A percentile compares a stretch with the other conserved stretches of the same genome.
These are phyloP conservation scores for Cyclura pinguis DNA, from an alignment of 2,797 vertebrate genomes.

Conservation along the genomic window DNA sequence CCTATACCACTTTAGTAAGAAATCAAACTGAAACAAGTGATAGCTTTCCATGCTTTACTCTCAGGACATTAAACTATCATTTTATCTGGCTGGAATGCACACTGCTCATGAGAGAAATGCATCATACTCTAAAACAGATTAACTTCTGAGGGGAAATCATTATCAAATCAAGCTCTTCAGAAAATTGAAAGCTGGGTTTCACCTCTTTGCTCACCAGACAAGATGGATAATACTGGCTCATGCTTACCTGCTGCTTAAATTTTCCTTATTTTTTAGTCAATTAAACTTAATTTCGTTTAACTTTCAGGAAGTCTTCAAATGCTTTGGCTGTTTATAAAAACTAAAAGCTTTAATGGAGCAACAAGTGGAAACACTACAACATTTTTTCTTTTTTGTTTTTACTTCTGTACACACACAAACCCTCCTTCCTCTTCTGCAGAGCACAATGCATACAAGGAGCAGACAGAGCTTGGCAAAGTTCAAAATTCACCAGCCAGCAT, in stretches of 20 bases:
- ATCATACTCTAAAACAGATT: conserved; percentile 31
- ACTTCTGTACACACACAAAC: not conserved
- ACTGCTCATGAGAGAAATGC: not conserved
- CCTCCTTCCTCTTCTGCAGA: not conserved
- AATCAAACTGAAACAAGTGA: not conserved
- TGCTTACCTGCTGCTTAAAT: conserved; percentile 26
- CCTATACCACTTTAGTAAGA: not conserved
- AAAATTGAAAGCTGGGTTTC: conserved; percentile 45
- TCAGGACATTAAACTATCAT: not conserved
- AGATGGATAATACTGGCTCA: conserved; percentile 23
- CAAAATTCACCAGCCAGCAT: no score
- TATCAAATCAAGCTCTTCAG: conserved; percentile 46
- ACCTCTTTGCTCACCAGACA: not conserved
- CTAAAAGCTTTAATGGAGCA: not conserved
- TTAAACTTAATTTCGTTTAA: conserved; percentile 22
- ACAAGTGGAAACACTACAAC: not conserved
- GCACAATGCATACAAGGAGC: not conserved
- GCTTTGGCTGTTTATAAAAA: not conserved
- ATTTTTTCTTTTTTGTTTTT: no score
- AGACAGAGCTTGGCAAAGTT: not conserved
- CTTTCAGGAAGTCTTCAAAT: conserved; percentile 37
- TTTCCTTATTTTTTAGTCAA: conserved; percentile 43
- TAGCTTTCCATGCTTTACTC: not conserved
- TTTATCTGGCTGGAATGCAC: not conserved
- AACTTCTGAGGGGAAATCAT: not conserved